Base-by-base conservation (phyloP, 2,888 invertebrate species). In the Anoncus sp. region DNA sequence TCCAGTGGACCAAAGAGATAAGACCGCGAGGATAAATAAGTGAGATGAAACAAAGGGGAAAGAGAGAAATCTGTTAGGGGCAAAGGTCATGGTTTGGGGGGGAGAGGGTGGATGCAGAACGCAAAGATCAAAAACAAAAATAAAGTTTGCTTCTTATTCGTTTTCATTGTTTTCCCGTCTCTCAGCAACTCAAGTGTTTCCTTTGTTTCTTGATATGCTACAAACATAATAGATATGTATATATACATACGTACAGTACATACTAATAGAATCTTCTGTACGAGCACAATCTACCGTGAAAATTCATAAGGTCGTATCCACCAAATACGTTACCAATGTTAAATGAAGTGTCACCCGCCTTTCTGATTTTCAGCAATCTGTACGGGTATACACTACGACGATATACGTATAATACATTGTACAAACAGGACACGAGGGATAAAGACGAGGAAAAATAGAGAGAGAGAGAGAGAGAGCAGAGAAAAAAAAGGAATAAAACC, bases 1-100 rank as follows among this genome's bases (percentile, higher is more conserved):
- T 82, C 83, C 87, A 85, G 86, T 87, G 87, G 87, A 86, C 85
- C 85, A 81, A 81, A 81, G 84, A 83, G 80, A 84, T 72, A 65
- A 65, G 72, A 20, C 72, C 45, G 47, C 63, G 20, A 63, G 72
- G 65, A 65, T 72, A 75, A 78, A 69, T 71, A 78, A 78, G 66
- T 60, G 66, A 60, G 62, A 71, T 55, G 76, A 49, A 62, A 66
- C 67, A 57, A 70, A 55, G 66, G 24, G 47, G 71, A 43, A 72
- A 53, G 53, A 60, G 65, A 35, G n/a, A 31, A 59, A 69, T 69
- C 55, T 69, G 45, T 45, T 57, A 45, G 67, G 57, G 22, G 31
- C 43, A 51, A 55, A 27, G 66, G 53, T 66, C 51, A n/a, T n/a
- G n/a, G n/a, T n/a, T n/a, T n/a, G n/a, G n/a, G n/a, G n/a, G n/a